Base-by-base conservation (phyloP, 2,888 invertebrate species). In the Agrilus biguttatus region DNA sequence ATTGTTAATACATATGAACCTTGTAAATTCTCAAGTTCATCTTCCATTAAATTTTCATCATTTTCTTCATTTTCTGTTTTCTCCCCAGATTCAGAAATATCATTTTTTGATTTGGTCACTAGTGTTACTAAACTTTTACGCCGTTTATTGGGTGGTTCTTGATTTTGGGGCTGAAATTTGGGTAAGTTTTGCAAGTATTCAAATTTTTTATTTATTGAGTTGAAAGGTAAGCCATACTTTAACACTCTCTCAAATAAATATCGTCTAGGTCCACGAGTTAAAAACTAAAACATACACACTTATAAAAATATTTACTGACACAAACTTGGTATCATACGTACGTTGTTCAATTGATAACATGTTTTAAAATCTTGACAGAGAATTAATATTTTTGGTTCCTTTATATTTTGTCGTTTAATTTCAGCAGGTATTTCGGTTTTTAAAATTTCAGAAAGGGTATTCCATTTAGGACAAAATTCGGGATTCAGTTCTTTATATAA, bases 381-480 rank as follows among this genome's bases (percentile, higher is more conserved):
- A 50, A 95, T 78, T 41, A 95, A 67, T 45, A 92, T 81, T 67
- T 83, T 83, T 5, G 77, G 74, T n/a, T 69, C 66, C 12, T 67
- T 57, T 10, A 54, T 57, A 3, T 71, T 70, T 6, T 53, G 49
- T 44, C 62, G 58, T 53, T 74, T 75, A 44, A 80, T 77, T 60
- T 87, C 80, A 32, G 71, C 71, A 14, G 84, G 81, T 57, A 96
- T 88, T 71, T 96, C 95, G 6, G 72, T 67, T 49, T 75, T 69
- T 37, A 96, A 65, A 45, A 93, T 75, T 63, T 93, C 91, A 46
- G 72, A 74, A 4, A 96, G 68, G 8, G 80, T 79, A 54, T 78
- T 73, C 95, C 95, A 96, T 67, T 96, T 96, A 6, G 93, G 89
- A 61, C 83, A 84, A 34, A 77, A 71, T 68, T 95, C 92, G 10